These are phyloP conservation scores for Ormyrus rosae DNA, from an alignment of 2,888 invertebrate genomes.

Conservation along the genomic window DNA sequence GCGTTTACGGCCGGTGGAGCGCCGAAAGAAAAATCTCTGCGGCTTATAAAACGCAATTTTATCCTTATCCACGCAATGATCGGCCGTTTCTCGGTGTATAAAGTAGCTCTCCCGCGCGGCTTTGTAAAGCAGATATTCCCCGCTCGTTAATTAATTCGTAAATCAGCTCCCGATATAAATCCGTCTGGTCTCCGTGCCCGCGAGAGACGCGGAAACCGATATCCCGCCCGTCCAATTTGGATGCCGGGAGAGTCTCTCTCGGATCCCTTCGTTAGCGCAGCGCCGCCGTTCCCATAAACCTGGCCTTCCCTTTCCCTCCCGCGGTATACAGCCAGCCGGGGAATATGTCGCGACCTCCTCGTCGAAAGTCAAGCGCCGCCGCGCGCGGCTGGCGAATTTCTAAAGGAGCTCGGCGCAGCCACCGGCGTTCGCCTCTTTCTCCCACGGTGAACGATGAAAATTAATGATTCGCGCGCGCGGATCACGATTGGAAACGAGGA, in stretches of 20 bases:
- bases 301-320: constrained; percentile 39
- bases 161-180: constrained; percentile 38
- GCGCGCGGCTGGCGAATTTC: constrained; percentile 53
- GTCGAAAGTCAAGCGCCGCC: constrained; percentile 56
- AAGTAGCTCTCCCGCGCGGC: not conserved
- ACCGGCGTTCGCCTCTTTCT: constrained; percentile 32
- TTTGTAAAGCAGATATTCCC: not conserved
- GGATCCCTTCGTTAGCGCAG: constrained; percentile 55
- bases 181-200: not conserved
- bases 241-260: constrained; percentile 26
- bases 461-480: constrained; percentile 50
- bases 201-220: constrained; percentile 42
- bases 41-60: not conserved
- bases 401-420: constrained; percentile 49
- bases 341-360: constrained; percentile 59
- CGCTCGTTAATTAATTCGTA: constrained; percentile 45
- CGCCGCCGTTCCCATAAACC: constrained; percentile 58
- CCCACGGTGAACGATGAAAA: constrained; percentile 59
- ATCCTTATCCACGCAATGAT: not conserved
- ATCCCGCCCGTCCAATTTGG: constrained; percentile 51
- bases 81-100: not conserved
- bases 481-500: constrained; percentile 47
- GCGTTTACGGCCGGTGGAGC: not conserved
- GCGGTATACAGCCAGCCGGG: not conserved
- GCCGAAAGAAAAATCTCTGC: not conserved